Conservation (phyloP, 1,140 invertebrate genomes). For the Drosophila malerkotliana region DNA sequence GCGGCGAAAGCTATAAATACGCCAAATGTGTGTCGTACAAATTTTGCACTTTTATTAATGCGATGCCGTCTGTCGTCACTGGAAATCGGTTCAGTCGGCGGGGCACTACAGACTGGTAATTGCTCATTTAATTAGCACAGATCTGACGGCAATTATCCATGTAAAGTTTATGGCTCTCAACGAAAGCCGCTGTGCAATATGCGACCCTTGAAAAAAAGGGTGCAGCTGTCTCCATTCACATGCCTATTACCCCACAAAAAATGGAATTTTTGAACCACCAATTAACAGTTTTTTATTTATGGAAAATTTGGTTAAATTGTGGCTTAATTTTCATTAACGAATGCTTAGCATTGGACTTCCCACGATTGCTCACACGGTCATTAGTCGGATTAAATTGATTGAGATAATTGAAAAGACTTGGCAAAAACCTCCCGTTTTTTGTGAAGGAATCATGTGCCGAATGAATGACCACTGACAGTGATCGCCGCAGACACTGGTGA, state of each 20-base stretch:
- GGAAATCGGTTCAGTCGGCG: constrained; percentile 17
- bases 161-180: constrained; percentile 28
- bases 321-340: constrained; percentile 33
- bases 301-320: constrained; percentile 29
- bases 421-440: neutral
- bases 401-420: constrained; percentile 18
- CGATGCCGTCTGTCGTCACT: constrained; percentile 26
- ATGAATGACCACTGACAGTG: constrained; percentile 10
- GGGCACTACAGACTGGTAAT: constrained; percentile 29
- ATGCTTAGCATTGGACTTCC: constrained; percentile 12
- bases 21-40: constrained; percentile 9
- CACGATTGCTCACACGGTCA: constrained; percentile 14
- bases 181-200: neutral
- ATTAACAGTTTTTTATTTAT: constrained; percentile 24
- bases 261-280: constrained; percentile 5
- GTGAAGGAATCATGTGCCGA: constrained; percentile 14
- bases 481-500: constrained; percentile 10
- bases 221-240: constrained; percentile 1
- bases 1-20: constrained; percentile 51
- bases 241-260: constrained; percentile 12
- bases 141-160: constrained; percentile 50
- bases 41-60: constrained; percentile 29
- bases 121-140: constrained; percentile 56
- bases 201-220: neutral
- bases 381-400: constrained; percentile 15